Evolutionary conservation across 2,113 vertebrate species (phyloP).

Genomic region (Myrmecobius fasciatus): DNA sequence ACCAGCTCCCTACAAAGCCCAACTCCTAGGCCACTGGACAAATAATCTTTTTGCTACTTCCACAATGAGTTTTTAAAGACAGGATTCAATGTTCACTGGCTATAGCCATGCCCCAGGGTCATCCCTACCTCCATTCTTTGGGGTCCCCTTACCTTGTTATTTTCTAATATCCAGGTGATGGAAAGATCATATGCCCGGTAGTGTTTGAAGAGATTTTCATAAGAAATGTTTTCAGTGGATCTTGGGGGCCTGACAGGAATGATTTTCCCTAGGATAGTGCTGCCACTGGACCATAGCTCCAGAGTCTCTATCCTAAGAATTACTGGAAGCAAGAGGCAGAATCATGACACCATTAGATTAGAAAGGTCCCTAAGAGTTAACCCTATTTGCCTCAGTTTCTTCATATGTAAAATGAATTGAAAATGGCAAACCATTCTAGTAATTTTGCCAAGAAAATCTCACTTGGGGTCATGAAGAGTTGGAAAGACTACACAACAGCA

Average conservation of each 20-base stretch:
- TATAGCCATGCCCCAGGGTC: background rate
- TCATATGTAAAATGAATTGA: too few species aligned
- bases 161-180: constrained; percentile 52
- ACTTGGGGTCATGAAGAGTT: too few species aligned
- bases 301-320: constrained; percentile 64
- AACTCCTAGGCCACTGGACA: background rate
- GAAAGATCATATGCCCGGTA: constrained; percentile 54
- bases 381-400: too few species aligned
- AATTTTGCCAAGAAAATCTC: too few species aligned
- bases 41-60: background rate
- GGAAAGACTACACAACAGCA: background rate
- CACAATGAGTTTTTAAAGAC: background rate
- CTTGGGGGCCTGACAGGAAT: constrained; percentile 47
- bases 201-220: constrained; percentile 32
- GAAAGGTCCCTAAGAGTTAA: background rate
- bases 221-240: background rate
- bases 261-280: constrained; percentile 71
- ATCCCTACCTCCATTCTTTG: background rate
- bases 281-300: constrained; percentile 8
- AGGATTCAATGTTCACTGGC: background rate
- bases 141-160: constrained; percentile 72
- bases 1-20: background rate
- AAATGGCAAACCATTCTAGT: too few species aligned
- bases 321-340: constrained; percentile 68
- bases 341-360: background rate